Base-by-base conservation (phyloP, 35 echinoderm and acorn worm species). In the Apostichopus japonicus region DNA sequence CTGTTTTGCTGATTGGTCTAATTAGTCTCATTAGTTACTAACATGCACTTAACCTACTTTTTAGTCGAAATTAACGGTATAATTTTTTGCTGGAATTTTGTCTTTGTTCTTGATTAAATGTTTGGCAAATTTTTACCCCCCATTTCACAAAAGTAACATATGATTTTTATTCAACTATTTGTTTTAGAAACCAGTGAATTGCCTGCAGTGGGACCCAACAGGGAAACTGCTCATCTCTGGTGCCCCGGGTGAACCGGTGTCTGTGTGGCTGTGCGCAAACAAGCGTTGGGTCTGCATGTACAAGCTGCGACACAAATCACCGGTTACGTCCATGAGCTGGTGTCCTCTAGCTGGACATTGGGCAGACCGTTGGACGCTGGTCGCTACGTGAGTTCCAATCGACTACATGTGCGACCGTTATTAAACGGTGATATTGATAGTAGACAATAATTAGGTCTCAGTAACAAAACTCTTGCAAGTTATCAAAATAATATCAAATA, bases 171-270 rank as follows among this genome's bases (percentile, higher is more conserved):
- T 23, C 17, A 44, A 44, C 33, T 44, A 4, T 44, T 78, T 61
- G 13, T 61, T 61, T 61, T 51, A 97, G 96, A 97, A 84, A 70
- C 73, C 93, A 22, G 93, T 97, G 19, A 83, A 92, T 61, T 63
- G 63, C 65, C 86, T 99, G 0, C 65, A 90, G 10, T 99, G 97
- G 97, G 94, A 99, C 87, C 91, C 95, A 22, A 99, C 95, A 1
- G 97, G 97, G 72, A 92, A 96, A 63, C 88, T 99, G 6, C 79
- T 99, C 55, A 93, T 93, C 65, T 96, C 93, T 51, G 94, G 95
- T 77, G 95, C 97, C 16, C 78, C 83, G 4, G 97, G 93, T 53
- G 93, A 99, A 44, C 65, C 89, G 5, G 91, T 99, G 77, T 96
- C 94, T 56, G 83, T 99, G 1, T 99, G 97, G 97, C 90, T 83